Percentiles rank a stretch among this genome's conserved stretches.
Conservation (phyloP, 2,797 vertebrate species). For the Distichodus sexfasciatus region DNA sequence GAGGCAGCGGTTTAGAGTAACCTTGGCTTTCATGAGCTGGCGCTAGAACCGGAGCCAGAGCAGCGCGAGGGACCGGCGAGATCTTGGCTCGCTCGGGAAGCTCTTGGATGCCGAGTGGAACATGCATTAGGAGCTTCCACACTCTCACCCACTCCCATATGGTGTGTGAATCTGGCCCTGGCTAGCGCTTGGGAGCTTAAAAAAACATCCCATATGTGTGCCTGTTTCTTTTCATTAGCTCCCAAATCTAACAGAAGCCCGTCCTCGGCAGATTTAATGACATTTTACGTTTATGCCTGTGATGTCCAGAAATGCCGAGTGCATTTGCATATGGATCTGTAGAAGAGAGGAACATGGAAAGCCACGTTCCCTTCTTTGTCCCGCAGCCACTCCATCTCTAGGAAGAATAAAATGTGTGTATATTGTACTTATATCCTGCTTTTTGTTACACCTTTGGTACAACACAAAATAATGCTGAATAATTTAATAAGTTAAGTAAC, state of each 20-base stretch:
- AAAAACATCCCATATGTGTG: conserved; percentile 71
- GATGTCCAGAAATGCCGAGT: conserved; percentile 24
- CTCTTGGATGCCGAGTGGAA: conserved; percentile 63
- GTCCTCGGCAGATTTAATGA: conserved; percentile 46
- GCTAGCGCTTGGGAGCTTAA: conserved; percentile 47
- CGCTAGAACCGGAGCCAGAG: conserved; percentile 57
- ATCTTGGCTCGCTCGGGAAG: conserved; percentile 57
- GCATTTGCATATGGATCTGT: conserved; percentile 27
- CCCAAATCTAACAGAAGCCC: conserved; percentile 51
- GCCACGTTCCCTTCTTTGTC: neutral
- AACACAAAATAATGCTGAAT: no score
- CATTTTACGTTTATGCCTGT: conserved; percentile 22
- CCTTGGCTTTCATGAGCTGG: conserved; percentile 73
- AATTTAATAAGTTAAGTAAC: no score
- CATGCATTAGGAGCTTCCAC: conserved; percentile 60
- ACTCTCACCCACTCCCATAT: conserved; percentile 73
- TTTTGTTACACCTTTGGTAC: no score
- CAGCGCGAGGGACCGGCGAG: conserved; percentile 48
- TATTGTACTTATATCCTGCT: no score
- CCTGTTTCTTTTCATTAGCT: conserved; percentile 76
- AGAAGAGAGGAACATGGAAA: neutral
- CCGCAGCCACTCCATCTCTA: neutral
- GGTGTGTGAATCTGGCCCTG: conserved; percentile 68
- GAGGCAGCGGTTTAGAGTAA: conserved; percentile 63
- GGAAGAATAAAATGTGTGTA: neutral